Evolutionary conservation across 1,140 invertebrate genomes (phyloP).

Genomic region (Ostrea denselamellosa): DNA sequence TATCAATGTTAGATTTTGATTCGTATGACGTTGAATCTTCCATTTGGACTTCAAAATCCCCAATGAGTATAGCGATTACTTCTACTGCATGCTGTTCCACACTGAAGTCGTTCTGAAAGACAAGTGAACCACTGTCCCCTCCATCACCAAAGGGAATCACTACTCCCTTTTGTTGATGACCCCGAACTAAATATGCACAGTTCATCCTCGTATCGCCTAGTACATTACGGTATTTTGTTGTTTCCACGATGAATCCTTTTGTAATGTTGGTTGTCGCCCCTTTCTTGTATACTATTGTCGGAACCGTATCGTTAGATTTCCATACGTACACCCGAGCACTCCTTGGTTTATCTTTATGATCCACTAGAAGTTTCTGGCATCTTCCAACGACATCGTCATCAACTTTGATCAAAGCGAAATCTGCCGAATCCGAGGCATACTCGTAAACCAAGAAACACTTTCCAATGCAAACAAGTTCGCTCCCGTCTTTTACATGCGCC

Average conservation of each 20-base stretch:
- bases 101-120: background rate
- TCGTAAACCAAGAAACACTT: background rate
- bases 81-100: background rate
- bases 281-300: background rate
- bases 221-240: background rate
- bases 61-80: background rate
- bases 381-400: background rate
- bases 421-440: background rate
- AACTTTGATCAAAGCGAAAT: background rate
- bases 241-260: background rate
- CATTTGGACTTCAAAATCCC: background rate
- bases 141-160: background rate
- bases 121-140: background rate
- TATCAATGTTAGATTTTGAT: background rate
- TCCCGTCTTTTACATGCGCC: background rate
- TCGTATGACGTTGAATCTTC: background rate
- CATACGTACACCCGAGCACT: background rate
- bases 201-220: background rate
- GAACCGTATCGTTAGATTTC: background rate
- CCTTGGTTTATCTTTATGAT: background rate
- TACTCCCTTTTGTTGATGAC: background rate
- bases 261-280: background rate
- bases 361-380: background rate
- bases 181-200: background rate
- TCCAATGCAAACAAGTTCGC: background rate